Evolutionary conservation across 2,113 vertebrate species (phyloP).

Genomic region (Columba janthina): DNA sequence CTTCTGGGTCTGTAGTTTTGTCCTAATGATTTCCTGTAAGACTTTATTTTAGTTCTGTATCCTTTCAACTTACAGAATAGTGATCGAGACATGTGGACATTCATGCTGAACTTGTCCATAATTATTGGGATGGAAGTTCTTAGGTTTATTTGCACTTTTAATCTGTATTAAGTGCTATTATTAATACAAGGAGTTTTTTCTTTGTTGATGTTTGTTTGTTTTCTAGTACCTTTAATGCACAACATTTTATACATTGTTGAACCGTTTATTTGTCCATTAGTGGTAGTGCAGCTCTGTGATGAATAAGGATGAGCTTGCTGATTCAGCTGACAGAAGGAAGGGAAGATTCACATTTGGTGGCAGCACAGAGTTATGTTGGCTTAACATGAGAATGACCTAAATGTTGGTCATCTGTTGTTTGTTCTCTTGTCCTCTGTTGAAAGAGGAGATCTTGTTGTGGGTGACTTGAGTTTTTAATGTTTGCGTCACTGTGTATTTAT

Average conservation of each 20-base stretch:
- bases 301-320: neutral
- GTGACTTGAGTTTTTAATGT: neutral
- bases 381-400: neutral
- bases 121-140: neutral
- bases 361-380: neutral
- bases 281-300: neutral
- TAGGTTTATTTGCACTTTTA: neutral
- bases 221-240: neutral
- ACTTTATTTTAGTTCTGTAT: neutral
- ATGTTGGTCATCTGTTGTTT: slow-evolving; percentile 1
- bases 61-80: neutral
- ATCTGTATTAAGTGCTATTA: neutral
- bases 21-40: neutral
- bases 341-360: neutral
- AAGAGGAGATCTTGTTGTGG: neutral
- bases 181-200: neutral
- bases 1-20: neutral
- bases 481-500: neutral
- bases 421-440: neutral
- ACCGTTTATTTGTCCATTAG: neutral
- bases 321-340: neutral
- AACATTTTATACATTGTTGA: neutral
- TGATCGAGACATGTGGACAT: neutral
- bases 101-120: neutral
- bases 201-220: neutral